Evolutionary conservation across 2,113 vertebrate genomes (phyloP), one percentile per base, ranked within the genome.

Genomic region (Onychostruthus taczanowskii): DNA sequence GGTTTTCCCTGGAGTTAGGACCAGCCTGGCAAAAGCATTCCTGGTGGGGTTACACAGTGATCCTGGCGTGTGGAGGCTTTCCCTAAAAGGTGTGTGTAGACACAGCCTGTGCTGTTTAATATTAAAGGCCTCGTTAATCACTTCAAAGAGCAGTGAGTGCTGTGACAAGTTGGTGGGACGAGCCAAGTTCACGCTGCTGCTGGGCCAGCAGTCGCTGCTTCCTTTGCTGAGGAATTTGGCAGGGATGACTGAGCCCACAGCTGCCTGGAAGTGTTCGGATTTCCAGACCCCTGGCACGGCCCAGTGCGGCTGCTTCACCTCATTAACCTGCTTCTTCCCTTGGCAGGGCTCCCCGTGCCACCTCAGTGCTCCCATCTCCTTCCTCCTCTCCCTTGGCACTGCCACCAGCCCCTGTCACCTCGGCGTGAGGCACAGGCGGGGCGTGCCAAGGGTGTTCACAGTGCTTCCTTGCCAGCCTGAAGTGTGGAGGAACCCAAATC

Each of bases 271-370:
- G 88, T 5, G 26, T 33, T 93, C 13, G 0, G 61, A 31, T 94
- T 95, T 88, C 79, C 92, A 94, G 94, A 93, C 82, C 92, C 89
- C 88, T 93, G 95, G 95, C 93, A 90, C 59, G 10, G 85, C 30
- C 1, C 77, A 7, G 82, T 2, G 0, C 2, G 39, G 90, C 72
- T 73, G 4, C 84, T 94, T 22, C 63, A 70, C 76, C 87, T 91
- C 79, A 20, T 88, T 80, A 93, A 90, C 92, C 96, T 92, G 88
- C 59, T 14, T 69, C 47, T 77, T 59, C 8, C 56, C 87, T 77
- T 95, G 93, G 94, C 88, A 85, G 66, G 43, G 67, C 13, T 91
- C 86, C 77, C 69, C 20, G 0, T 33, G 31, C 61, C 85, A 84
- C 82, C 76, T 85, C 80, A 13, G 63, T 31, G 78, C 55, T 85